Base-by-base conservation (phyloP, 2,797 vertebrate species). In the Paratrypauchen microcephalus region DNA sequence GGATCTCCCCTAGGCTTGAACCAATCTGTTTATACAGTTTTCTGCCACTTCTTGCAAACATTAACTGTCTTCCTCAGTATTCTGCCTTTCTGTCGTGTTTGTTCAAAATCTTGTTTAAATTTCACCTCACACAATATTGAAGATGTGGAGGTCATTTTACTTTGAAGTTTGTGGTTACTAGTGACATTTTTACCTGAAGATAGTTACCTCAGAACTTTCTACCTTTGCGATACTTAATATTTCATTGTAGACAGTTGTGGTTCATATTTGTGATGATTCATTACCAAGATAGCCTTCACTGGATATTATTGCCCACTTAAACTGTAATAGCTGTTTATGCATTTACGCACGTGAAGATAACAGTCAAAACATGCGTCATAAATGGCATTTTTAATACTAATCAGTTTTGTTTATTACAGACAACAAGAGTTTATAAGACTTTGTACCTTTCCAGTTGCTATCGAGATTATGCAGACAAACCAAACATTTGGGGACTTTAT, bases 401-500 rank as follows among this genome's bases (percentile, higher is more conserved):
- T 68, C 60, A 26, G 15, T 30, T 9, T 45, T 11, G 63, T 81
- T 80, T 60, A 67, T 72, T 77, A 30, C 24, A 55, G 73, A 77
- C 64, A 70, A 13, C 4, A 45, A 73, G 73, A 82, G 74, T 81
- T 86, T 78, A 77, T 80, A 75, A 73, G 70, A 79, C 59, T 78
- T 87, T 85, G 79, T 87, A 87, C 84, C 82, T 73, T 86, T 87
- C 85, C 79, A 81, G 88, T 92, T 92, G 89, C 91, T 91, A 74
- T 82, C 45, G 90, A 92, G 91, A 92, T 92, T 92, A 91, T 86
- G 73, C 85, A 85, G 82, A 88, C 52, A 1, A 89, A 91, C 90
- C 89, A 92, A 92, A 91, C 89, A 81, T 88, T 90, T 87, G 82
- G 82, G 87, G 81, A 80, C 65, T 77, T 50, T 26, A 39, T 65